These are phyloP conservation scores for Epinotia nisella DNA, from an alignment of 2,888 invertebrate species.

Conservation along the genomic window DNA sequence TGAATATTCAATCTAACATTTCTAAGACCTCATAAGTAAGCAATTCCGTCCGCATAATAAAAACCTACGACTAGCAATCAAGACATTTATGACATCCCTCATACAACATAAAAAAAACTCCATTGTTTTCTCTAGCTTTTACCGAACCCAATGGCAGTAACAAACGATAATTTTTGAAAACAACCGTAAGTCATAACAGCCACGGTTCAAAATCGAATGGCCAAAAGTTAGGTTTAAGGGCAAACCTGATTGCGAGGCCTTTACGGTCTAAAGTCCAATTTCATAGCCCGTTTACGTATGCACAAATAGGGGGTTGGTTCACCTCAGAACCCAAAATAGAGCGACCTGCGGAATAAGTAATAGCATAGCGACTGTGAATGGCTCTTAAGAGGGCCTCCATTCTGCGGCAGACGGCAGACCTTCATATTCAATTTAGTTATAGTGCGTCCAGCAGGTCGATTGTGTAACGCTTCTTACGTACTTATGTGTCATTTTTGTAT, in stretches of 20 bases:
- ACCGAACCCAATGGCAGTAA: background rate
- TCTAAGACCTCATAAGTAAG: conserved; percentile 2
- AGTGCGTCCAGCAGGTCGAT: no score
- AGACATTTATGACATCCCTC: conserved; percentile 6
- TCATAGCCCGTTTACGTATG: conserved; percentile 25
- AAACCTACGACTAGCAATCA: conserved; percentile 12
- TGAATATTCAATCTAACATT: background rate
- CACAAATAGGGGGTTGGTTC: conserved; percentile 29
- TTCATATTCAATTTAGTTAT: no score
- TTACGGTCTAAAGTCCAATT: conserved; percentile 22
- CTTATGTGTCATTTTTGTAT: no score
- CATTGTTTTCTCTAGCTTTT: background rate
- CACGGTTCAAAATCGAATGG: background rate
- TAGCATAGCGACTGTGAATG: background rate
- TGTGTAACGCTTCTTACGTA: no score
- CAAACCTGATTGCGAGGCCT: background rate
- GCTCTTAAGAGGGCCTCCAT: background rate
- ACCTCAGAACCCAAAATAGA: conserved; percentile 17
- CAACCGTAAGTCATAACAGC: background rate
- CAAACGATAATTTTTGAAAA: background rate
- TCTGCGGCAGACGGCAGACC: background rate
- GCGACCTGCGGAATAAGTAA: conserved; percentile 23
- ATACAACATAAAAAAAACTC: conserved; percentile 8
- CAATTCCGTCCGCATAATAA: background rate
- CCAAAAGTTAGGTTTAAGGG: background rate